These are phyloP conservation scores for Papilio polytes DNA, from an alignment of 1,140 invertebrate genomes.

Conservation along the genomic window DNA sequence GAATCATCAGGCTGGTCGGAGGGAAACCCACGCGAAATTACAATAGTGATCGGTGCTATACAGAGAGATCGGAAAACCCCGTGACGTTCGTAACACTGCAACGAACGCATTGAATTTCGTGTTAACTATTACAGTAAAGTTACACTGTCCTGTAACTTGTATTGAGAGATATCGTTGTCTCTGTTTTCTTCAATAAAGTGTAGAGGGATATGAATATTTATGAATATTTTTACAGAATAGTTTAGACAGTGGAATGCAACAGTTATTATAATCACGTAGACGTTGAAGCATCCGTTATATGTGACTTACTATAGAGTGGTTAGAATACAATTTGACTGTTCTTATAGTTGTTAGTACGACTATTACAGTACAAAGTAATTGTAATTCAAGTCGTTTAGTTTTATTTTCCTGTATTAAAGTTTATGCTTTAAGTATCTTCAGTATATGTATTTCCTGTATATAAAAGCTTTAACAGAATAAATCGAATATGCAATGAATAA, in stretches of 20 bases:
- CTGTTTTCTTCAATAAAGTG: neutral
- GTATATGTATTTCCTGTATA: neutral
- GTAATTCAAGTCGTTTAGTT: neutral
- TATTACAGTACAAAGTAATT: neutral
- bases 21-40: conserved; percentile 67
- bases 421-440: neutral
- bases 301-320: neutral
- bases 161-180: neutral
- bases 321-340: neutral
- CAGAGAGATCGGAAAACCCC: conserved; percentile 55
- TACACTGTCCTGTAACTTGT: neutral
- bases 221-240: neutral
- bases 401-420: neutral
- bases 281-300: neutral
- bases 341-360: neutral
- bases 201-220: neutral
- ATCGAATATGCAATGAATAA: neutral
- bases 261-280: neutral
- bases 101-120: neutral
- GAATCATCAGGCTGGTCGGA: conserved; percentile 40
- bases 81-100: conserved; percentile 45
- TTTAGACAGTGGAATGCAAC: neutral
- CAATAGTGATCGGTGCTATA: conserved; percentile 27
- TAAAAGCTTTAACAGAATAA: neutral
- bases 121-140: neutral